phyloP scores from a whole-genome alignment of 2,113 vertebrate genomes.

The Pterophyllum scalare region DNA sequence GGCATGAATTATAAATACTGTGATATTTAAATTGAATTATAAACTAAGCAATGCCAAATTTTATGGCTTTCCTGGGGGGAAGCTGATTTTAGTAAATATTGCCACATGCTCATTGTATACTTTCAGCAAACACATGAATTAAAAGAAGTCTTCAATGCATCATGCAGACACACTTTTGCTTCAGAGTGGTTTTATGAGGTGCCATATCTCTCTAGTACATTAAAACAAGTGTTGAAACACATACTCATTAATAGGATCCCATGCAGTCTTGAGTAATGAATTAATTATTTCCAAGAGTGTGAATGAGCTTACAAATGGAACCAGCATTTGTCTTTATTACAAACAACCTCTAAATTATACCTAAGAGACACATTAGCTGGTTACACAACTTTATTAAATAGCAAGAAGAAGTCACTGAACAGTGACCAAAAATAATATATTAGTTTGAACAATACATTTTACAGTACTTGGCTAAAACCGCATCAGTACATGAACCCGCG shows the following conservation, averaged over 20 bases:
- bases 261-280: slow-evolving; percentile 58
- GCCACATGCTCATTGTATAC: slow-evolving; percentile 47
- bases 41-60: slow-evolving; percentile 55
- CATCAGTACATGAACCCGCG: neutral
- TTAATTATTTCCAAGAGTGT: slow-evolving; percentile 46
- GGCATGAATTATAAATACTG: slow-evolving; percentile 67
- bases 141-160: slow-evolving; percentile 55
- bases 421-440: slow-evolving; percentile 19
- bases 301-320: slow-evolving; percentile 53
- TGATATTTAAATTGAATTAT: slow-evolving; percentile 68
- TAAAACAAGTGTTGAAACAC: slow-evolving; percentile 47
- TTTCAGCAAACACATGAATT: slow-evolving; percentile 68
- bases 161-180: slow-evolving; percentile 37
- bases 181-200: slow-evolving; percentile 50
- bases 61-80: slow-evolving; percentile 51
- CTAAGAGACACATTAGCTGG: slow-evolving; percentile 35
- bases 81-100: slow-evolving; percentile 68
- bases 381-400: slow-evolving; percentile 55
- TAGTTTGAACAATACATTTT: slow-evolving; percentile 5
- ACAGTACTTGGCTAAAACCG: neutral
- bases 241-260: slow-evolving; percentile 48
- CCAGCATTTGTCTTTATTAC: slow-evolving; percentile 65
- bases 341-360: slow-evolving; percentile 37
- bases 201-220: slow-evolving; percentile 51
- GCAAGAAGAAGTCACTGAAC: slow-evolving; percentile 30